These are phyloP conservation scores for Leptarthrus brevirostris DNA, from an alignment of 2,888 invertebrate species.

Conservation along the genomic window DNA sequence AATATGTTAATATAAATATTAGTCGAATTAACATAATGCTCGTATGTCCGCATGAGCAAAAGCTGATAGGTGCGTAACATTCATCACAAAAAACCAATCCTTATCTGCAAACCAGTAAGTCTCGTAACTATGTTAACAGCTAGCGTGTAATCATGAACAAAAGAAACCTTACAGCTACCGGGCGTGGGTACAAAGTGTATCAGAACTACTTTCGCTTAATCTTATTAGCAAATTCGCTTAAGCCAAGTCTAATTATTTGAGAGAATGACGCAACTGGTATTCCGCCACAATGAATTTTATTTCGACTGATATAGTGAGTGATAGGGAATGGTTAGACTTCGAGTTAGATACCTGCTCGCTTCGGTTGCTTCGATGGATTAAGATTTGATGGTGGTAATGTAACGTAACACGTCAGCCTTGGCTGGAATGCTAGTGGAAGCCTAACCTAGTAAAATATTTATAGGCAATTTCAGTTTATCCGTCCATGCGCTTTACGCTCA, in stretches of 20 bases:
- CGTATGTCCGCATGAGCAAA: too few relatives aligned
- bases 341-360: neutral
- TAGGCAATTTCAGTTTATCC: neutral
- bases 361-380: neutral
- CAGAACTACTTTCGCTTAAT: constrained; percentile 25
- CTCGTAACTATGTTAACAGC: neutral
- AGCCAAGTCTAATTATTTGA: constrained; percentile 6
- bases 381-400: constrained; percentile 9
- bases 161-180: constrained; percentile 7
- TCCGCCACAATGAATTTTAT: constrained; percentile 32
- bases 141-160: too few relatives aligned
- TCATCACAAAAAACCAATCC: too few relatives aligned
- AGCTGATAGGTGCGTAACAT: too few relatives aligned
- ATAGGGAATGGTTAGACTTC: too few relatives aligned
- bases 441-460: neutral
- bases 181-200: constrained; percentile 21
- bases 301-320: neutral
- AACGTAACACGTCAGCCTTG: constrained; percentile 34
- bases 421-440: constrained; percentile 8
- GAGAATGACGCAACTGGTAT: constrained; percentile 8
- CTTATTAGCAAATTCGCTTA: constrained; percentile 1
- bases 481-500: neutral
- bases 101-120: too few relatives aligned
- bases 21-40: too few relatives aligned
- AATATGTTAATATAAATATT: too few relatives aligned